Evolutionary conservation across 1,140 invertebrate genomes (phyloP).

Genomic region (Periplaneta americana): DNA sequence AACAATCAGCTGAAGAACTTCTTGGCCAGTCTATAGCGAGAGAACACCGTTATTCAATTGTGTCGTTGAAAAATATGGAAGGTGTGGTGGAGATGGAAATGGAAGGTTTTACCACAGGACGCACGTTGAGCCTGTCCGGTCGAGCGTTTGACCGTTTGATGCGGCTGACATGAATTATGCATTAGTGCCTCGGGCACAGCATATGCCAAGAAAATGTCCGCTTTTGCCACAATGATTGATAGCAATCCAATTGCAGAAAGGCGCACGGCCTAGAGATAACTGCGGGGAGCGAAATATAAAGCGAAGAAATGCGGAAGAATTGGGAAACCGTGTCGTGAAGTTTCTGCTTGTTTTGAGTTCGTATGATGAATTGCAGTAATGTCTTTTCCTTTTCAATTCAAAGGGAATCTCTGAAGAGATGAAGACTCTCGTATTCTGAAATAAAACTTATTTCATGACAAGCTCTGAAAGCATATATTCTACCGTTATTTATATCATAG

Average conservation of each 20-base stretch:
- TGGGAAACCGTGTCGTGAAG: not conserved
- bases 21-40: too few relatives aligned
- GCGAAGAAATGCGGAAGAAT: not conserved
- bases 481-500: too few relatives aligned
- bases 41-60: not conserved
- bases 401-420: too few relatives aligned
- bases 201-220: not conserved
- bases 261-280: too few relatives aligned
- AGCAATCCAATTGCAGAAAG: not conserved
- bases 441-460: too few relatives aligned
- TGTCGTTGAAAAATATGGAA: not conserved
- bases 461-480: too few relatives aligned
- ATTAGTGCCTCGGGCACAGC: not conserved
- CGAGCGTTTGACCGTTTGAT: not conserved
- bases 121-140: not conserved
- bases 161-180: not conserved
- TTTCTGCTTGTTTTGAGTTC: not conserved
- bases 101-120: not conserved
- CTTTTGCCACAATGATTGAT: not conserved
- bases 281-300: not conserved
- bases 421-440: too few relatives aligned
- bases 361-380: not conserved
- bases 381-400: too few relatives aligned
- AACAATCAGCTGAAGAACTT: too few relatives aligned
- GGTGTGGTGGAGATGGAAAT: not conserved